Evolutionary conservation across 2,888 invertebrate species (phyloP).

Genomic region (Agrypnus murinus): DNA sequence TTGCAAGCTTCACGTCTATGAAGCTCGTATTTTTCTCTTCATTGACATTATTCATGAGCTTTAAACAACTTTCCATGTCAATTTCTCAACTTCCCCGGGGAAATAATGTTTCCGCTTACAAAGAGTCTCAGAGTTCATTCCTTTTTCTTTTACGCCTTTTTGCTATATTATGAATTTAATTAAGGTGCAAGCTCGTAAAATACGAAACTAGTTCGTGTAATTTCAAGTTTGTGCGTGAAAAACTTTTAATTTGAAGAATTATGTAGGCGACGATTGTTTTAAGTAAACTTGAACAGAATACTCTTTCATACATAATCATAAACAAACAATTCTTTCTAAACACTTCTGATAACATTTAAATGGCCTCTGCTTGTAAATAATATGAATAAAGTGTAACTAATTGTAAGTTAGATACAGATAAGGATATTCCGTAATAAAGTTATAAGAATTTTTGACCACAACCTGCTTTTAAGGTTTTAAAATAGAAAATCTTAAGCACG

Average conservation of each 20-base stretch:
- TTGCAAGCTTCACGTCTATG: constrained; percentile 33
- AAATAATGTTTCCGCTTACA: constrained; percentile 58
- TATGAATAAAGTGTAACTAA: too few relatives aligned
- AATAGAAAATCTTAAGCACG: too few relatives aligned
- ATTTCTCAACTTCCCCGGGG: constrained; percentile 60
- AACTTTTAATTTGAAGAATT: constrained; percentile 29
- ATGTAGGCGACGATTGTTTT: not conserved
- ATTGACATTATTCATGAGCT: constrained; percentile 62
- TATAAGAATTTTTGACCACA: too few relatives aligned
- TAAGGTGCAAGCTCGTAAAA: constrained; percentile 59
- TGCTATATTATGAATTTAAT: constrained; percentile 63
- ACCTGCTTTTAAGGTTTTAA: too few relatives aligned
- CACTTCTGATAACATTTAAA: too few relatives aligned
- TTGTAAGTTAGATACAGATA: too few relatives aligned
- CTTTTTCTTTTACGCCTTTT: constrained; percentile 55
- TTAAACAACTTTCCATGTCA: constrained; percentile 65
- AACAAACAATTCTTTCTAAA: too few relatives aligned
- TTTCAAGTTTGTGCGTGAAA: constrained; percentile 16
- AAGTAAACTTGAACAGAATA: too few relatives aligned
- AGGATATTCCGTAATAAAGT: too few relatives aligned
- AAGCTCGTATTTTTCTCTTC: constrained; percentile 49
- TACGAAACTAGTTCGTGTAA: constrained; percentile 26
- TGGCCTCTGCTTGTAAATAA: too few relatives aligned
- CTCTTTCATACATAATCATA: too few relatives aligned
- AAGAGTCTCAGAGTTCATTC: constrained; percentile 53